Base-by-base conservation (phyloP, 2,797 vertebrate genomes). In the Catostomus latipinnis region DNA sequence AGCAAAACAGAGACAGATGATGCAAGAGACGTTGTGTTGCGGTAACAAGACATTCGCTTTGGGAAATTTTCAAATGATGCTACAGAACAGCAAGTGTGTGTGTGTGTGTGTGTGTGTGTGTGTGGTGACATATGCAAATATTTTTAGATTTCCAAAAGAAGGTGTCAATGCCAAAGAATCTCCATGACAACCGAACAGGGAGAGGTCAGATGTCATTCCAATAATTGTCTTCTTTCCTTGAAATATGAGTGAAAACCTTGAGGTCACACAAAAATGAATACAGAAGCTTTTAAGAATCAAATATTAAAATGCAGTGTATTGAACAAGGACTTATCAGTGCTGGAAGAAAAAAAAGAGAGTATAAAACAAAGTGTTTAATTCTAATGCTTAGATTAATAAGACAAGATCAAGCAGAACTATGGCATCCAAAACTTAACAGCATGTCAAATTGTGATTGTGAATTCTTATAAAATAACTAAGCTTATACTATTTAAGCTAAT, bases 191-290 rank as follows among this genome's bases (percentile, higher is more conserved):
- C 89, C 57, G 62, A 78, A 76, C 76, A 81, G 73, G 80, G 10
- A 83, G 79, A 84, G 86, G 81, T 88, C 86, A 84, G 66, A 81
- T 88, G 90, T 90, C 88, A 84, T 81, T 83, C 46, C 77, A 88
- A 86, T 82, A 84, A 85, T 86, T 86, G 87, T 87, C 85, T 63
- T 22, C 66, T 71, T 78, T 56, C 62, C 79, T 43, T 75, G 53
- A 83, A 67, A 65, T 63, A 72, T 81, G 85, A 85, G 76, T 86
- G 85, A 86, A 84, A 76, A 81, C 43, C 74, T 82, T 56, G 73
- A 80, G 61, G 77, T 70, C 77, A 53, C 78, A 80, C 56, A 22
- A 68, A 82, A 34, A 34, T 34, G 2, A 34, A 34, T 34, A 34
- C 2, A 56, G 58, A 74, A 78, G 49, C 50, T 63, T 61, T 61